phyloP scores from a whole-genome alignment of 2,797 vertebrate genomes.

The Thalassophryne amazonica region DNA sequence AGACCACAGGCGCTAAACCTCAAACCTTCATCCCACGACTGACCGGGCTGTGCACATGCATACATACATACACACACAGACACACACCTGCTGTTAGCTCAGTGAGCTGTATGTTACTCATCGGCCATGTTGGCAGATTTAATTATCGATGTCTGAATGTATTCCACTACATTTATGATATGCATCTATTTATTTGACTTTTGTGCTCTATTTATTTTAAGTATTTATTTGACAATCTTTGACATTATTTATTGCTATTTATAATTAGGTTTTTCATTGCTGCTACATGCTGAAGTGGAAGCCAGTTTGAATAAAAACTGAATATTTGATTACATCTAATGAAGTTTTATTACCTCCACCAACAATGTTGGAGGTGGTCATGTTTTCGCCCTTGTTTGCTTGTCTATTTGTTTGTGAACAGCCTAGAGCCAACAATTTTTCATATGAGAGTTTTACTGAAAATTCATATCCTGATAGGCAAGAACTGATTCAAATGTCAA shows the following conservation, averaged over 20 bases:
- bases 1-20: slow-evolving; percentile 53
- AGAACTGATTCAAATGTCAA: no score
- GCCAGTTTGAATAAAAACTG: neutral
- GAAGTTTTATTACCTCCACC: no score
- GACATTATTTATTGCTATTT: slow-evolving; percentile 57
- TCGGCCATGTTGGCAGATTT: slow-evolving; percentile 20
- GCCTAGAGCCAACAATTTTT: no score
- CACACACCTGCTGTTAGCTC: slow-evolving; percentile 7
- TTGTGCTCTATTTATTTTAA: slow-evolving; percentile 48
- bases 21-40: slow-evolving; percentile 1
- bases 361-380: no score
- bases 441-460: no score
- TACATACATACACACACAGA: neutral
- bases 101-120: no score
- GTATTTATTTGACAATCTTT: slow-evolving; percentile 51
- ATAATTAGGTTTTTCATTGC: slow-evolving; percentile 46
- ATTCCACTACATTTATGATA: slow-evolving; percentile 22
- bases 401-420: no score
- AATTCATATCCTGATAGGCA: no score
- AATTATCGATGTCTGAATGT: slow-evolving; percentile 34
- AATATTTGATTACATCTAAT: neutral
- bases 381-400: no score
- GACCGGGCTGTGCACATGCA: no score
- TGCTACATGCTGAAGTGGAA: slow-evolving; percentile 1
- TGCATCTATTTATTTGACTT: slow-evolving; percentile 46